phyloP scores from a whole-genome alignment of 2,113 vertebrate genomes.

The Poicephalus meyeri region DNA sequence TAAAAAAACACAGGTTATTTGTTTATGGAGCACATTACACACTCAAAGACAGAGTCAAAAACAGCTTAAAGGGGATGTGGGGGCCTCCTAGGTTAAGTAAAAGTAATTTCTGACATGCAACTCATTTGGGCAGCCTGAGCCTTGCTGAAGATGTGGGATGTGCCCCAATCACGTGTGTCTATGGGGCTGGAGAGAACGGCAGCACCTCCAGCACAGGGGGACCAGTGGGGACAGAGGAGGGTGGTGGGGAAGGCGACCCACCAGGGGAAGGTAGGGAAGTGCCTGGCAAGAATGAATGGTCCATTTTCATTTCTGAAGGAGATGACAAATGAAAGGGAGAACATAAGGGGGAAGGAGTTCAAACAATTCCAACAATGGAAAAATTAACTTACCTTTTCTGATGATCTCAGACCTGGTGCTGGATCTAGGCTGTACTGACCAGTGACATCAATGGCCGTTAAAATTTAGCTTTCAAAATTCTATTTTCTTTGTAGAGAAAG shows the following conservation, averaged over 20 bases:
- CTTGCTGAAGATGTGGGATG: neutral
- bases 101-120: neutral
- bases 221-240: neutral
- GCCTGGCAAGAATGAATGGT: too few relatives aligned
- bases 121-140: neutral
- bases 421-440: neutral
- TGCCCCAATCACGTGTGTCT: neutral
- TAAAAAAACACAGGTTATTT: slow-evolving; percentile 51
- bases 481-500: neutral
- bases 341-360: neutral
- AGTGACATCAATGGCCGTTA: neutral
- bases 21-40: slow-evolving; percentile 31
- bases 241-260: accelerated
- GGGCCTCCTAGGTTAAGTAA: neutral
- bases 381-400: neutral
- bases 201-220: neutral
- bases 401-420: neutral
- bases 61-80: slow-evolving; percentile 12
- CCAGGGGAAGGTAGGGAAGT: neutral
- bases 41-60: neutral
- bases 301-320: neutral
- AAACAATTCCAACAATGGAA: neutral
- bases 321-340: neutral
- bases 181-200: neutral
- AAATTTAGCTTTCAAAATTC: neutral